Evolutionary conservation across 2,888 invertebrate species (phyloP), one percentile per base, ranked within the genome.

Genomic region (Blastobasis adustella): DNA sequence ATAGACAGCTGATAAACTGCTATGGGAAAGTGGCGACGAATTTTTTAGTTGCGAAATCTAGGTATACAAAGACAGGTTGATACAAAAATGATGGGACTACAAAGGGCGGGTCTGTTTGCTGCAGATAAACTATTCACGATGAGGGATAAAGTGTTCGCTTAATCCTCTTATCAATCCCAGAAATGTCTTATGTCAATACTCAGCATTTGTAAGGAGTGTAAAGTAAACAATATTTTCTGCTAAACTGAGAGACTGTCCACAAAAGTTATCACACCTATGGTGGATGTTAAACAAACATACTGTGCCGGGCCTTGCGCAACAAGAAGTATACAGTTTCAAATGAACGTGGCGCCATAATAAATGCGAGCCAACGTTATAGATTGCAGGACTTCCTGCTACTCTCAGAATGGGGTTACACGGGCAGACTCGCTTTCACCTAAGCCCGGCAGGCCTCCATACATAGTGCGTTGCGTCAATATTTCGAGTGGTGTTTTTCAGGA

Each of bases 401-500:
- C 60, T n/a, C 55, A 57, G 63, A 84, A 79, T 70, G 70, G 73
- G 82, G 78, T 79, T 76, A 79, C 60, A 60, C 64, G 71, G 73
- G 52, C 59, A 62, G 61, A 66, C 65, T 71, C 72, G 71, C 75
- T 82, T 83, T 81, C 80, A 69, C 74, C 68, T 56, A 63, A 62
- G 63, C 61, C 61, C 58, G 51, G 53, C 67, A 69, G 66, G 68
- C 69, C 63, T 56, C 67, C 69, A 69, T 69, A 66, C 66, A 66
- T 59, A 69, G 67, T 59, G 60, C 61, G 68, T 79, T 76, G 77
- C 76, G 77, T 79, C 83, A 82, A 76, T 76, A 70, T 72, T 69
- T 76, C 76, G 70, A 76, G 74, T 72, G 71, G 74, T 76, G 73
- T 82, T 82, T 79, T 78, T 71, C 71, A 71, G 75, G 76, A 73